Percentiles rank a stretch among this genome's conserved stretches.
Conservation (phyloP, 2,888 invertebrate species). For the Andricus curvator region DNA sequence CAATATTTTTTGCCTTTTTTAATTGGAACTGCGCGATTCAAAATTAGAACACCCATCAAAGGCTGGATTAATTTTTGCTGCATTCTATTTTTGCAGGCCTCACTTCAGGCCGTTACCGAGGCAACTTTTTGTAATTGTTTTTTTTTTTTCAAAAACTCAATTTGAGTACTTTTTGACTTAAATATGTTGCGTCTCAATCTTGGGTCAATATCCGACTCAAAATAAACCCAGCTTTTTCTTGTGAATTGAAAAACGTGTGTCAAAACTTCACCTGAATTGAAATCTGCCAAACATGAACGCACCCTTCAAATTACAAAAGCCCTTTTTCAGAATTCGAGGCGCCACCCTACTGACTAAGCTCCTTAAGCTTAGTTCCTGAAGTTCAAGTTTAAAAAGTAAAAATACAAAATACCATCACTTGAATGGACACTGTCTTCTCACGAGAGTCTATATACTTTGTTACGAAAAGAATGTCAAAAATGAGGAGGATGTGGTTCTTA, state of each 20-base stretch:
- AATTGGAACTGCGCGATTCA: not conserved
- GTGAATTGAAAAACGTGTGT: too few species aligned
- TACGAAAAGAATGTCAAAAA: constrained; percentile 27
- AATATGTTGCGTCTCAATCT: too few species aligned
- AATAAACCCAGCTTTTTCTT: too few species aligned
- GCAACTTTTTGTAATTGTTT: too few species aligned
- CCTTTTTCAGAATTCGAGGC: not conserved
- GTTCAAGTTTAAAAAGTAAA: not conserved
- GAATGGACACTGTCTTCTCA: constrained; percentile 36
- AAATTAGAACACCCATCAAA: not conserved
- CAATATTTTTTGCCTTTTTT: not conserved
- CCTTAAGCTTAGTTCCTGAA: not conserved
- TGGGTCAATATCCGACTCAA: too few species aligned
- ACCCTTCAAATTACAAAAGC: constrained; percentile 1
- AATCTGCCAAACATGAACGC: not conserved
- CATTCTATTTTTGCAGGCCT: too few species aligned
- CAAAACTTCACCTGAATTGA: too few species aligned
- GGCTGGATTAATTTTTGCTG: too few species aligned
- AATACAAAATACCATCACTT: constrained; percentile 2
- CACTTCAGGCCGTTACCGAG: too few species aligned
- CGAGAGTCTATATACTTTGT: not conserved
- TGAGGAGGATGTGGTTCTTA: constrained; percentile 21
- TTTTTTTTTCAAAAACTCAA: too few species aligned
- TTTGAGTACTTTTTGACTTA: too few species aligned
- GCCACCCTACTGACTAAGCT: not conserved